Evolutionary conservation across 2,797 vertebrate genomes (phyloP).

Genomic region (Gymnodraco acuticeps): DNA sequence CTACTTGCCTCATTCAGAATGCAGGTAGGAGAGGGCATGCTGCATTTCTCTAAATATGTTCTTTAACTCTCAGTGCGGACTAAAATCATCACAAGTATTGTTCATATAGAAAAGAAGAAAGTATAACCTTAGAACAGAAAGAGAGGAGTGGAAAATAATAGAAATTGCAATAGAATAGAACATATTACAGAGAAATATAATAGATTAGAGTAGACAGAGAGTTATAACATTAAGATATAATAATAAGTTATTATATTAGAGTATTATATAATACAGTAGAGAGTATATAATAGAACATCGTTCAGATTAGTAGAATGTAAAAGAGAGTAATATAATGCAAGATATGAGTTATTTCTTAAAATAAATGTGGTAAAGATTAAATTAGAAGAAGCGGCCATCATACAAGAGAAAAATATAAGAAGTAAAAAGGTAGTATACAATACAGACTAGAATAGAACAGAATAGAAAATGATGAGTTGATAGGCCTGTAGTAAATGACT

Average conservation of each 20-base stretch:
- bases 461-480: background rate
- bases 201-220: background rate
- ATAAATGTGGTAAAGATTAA: no score
- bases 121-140: background rate
- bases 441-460: background rate
- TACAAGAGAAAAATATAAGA: no score
- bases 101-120: constrained; percentile 6
- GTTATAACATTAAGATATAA: background rate
- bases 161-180: background rate
- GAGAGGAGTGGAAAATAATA: background rate
- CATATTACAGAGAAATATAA: background rate
- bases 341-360: no score
- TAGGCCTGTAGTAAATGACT: background rate
- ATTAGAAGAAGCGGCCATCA: no score
- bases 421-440: background rate
- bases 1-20: constrained; percentile 80
- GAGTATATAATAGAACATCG: background rate
- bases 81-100: constrained; percentile 33
- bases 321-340: background rate
- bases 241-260: background rate
- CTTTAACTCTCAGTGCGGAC: constrained; percentile 57
- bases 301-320: background rate
- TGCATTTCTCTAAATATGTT: constrained; percentile 73
- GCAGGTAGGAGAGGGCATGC: constrained; percentile 76
- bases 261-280: background rate